Base-by-base conservation (phyloP, 2,888 invertebrate species). In the Pteria penguin region DNA sequence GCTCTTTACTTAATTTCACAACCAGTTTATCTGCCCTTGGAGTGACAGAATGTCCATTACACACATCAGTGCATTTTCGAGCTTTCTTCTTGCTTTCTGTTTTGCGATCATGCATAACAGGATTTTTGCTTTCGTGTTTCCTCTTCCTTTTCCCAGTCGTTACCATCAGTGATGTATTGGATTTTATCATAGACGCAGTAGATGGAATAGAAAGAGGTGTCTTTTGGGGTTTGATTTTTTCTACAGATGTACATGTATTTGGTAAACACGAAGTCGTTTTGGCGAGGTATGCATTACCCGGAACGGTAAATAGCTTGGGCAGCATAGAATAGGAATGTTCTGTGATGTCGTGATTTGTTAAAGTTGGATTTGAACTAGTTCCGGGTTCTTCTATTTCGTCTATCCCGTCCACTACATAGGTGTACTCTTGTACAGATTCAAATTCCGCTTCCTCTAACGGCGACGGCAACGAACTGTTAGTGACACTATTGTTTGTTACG, bases 31-130 rank as follows among this genome's bases (percentile, higher is more conserved):
- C 76, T 58, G 32, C 57, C 27, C 72, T 55, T 27, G 72, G 72
- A 63, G 71, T 72, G 45, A 76, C 76, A 18, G 57, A 33, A 63
- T 76, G 76, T 8, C 76, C 76, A 29, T 76, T 76, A 58, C 76
- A 76, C 24, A 76, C 68, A 24, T 71, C 72, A 5, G 71, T 54
- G 24, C 76, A 76, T 27, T 73, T 73, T 2, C 45, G 45, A 14
- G 45, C 5, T 14, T 36, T 36, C 45, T 36, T 36, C 45, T 36
- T 36, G 14, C 45, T 11, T 5, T 11, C 45, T 5, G 45, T 36
- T 36, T 36, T 36, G 8, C 14, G 8, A 5, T 11, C 45, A 11
- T 36, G 5, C 5, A 14, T 36, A 36, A 11, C 14, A 36, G 5
- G 5, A 14, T 14, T 36, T 36, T 36, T 36, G 45, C 45, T 36